Percentiles rank a stretch among this genome's conserved stretches.
These are phyloP conservation scores for Lates japonicus DNA, from an alignment of 2,797 vertebrate genomes.

Conservation along the genomic window DNA sequence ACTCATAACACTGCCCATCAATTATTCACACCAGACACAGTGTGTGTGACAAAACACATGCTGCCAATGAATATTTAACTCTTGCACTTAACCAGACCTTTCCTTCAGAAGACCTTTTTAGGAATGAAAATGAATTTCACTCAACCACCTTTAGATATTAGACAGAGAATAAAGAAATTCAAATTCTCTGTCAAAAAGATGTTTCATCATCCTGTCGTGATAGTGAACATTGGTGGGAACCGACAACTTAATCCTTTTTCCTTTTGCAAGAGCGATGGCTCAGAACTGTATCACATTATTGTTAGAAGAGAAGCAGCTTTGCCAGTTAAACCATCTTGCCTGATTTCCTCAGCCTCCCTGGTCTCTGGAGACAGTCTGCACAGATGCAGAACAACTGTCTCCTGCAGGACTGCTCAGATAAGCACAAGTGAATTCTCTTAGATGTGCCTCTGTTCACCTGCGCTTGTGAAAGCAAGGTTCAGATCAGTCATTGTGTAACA, in stretches of 20 bases:
- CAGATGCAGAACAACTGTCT: conserved; percentile 77
- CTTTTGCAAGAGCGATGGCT: conserved; percentile 74
- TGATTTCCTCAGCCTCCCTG: conserved; percentile 66
- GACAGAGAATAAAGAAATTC: conserved; percentile 59
- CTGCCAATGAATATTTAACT: conserved; percentile 80
- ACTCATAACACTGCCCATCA: conserved; percentile 75
- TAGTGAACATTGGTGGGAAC: conserved; percentile 68
- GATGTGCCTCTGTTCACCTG: conserved; percentile 73
- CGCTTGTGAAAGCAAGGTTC: conserved; percentile 61
- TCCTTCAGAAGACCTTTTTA: conserved; percentile 44
- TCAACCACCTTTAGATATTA: conserved; percentile 50
- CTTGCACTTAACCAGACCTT: conserved; percentile 62
- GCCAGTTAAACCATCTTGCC: conserved; percentile 80
- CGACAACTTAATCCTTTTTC: conserved; percentile 80
- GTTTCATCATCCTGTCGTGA: conserved; percentile 72
- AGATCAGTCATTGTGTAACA: conserved; percentile 77
- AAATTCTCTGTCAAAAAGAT: conserved; percentile 69
- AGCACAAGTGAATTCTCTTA: conserved; percentile 76
- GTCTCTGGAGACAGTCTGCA: conserved; percentile 67
- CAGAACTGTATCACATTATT: conserved; percentile 75
- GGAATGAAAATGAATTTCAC: conserved; percentile 54
- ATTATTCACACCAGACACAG: conserved; percentile 81
- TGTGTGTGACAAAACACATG: conserved; percentile 83
- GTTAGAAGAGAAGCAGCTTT: conserved; percentile 80
- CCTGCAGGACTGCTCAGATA: conserved; percentile 77